These are phyloP conservation scores for Anastrepha obliqua DNA, from an alignment of 1,140 invertebrate species.

Conservation along the genomic window DNA sequence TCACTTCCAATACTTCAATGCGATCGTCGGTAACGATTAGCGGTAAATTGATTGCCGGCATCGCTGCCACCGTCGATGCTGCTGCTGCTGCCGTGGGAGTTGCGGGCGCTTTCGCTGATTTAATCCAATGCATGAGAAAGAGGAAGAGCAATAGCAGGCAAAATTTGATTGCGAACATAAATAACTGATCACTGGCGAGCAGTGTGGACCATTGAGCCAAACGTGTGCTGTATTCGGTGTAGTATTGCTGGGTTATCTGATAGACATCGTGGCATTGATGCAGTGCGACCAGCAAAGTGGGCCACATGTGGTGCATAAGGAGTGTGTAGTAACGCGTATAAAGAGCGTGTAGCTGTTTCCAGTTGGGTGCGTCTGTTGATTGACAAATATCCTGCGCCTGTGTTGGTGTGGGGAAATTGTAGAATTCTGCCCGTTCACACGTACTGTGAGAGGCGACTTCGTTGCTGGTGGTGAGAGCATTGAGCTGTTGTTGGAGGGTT, in stretches of 20 bases:
- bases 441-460: not conserved
- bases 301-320: conserved; percentile 14
- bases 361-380: conserved; percentile 16
- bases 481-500: not conserved
- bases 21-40: not conserved
- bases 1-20: not conserved
- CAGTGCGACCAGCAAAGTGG: not conserved
- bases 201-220: not conserved
- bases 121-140: conserved; percentile 57
- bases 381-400: conserved; percentile 1
- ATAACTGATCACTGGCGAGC: conserved; percentile 54
- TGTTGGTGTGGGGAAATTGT: not conserved
- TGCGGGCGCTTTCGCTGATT: conserved; percentile 9
- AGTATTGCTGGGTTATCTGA: not conserved
- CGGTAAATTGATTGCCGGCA: not conserved
- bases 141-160: conserved; percentile 55
- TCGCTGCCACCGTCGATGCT: not conserved
- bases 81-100: not conserved
- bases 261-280: conserved; percentile 8
- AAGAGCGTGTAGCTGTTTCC: conserved; percentile 41
- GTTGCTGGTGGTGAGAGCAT: not conserved
- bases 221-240: not conserved
- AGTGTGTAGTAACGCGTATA: conserved; percentile 16
- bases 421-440: not conserved
- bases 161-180: conserved; percentile 56